Percentiles rank a stretch among this genome's conserved stretches.
Conservation (phyloP, 2,797 vertebrate species). For the Tinamus major region DNA sequence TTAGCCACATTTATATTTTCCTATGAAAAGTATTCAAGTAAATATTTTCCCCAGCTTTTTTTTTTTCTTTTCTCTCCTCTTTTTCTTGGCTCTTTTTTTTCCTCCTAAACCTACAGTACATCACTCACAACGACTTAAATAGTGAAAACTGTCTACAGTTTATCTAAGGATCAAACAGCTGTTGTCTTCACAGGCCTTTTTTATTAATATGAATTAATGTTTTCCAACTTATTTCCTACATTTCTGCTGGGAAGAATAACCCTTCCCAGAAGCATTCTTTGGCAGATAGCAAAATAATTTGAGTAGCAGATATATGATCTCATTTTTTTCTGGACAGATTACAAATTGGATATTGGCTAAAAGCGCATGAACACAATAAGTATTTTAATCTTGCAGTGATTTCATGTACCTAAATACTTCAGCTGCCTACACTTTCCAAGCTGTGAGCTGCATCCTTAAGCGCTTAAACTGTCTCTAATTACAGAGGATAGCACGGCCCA, state of each 20-base stretch:
- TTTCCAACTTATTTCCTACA: constrained; percentile 73
- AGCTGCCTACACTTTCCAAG: constrained; percentile 61
- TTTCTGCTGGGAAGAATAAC: constrained; percentile 68
- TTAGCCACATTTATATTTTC: constrained; percentile 57
- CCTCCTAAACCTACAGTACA: constrained; percentile 41
- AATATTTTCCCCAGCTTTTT: constrained; percentile 52
- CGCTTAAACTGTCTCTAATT: constrained; percentile 39
- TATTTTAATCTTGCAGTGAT: constrained; percentile 68
- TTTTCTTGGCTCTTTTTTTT: constrained; percentile 43
- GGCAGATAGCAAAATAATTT: constrained; percentile 75
- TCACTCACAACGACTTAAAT: constrained; percentile 62
- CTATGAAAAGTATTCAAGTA: constrained; percentile 62
- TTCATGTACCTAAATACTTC: constrained; percentile 58
- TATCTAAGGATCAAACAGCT: constrained; percentile 75
- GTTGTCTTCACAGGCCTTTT: constrained; percentile 70
- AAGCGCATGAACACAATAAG: constrained; percentile 52
- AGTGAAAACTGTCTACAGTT: constrained; percentile 67
- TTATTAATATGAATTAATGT: constrained; percentile 72
- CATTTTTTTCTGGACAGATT: constrained; percentile 70
- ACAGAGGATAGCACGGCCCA: not conserved
- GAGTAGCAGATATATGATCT: constrained; percentile 76
- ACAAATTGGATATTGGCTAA: constrained; percentile 68
- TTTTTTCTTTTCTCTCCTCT: constrained; percentile 35
- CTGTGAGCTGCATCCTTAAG: constrained; percentile 39
- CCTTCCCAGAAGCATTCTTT: constrained; percentile 72